These are phyloP conservation scores for Glossophaga mutica DNA, from an alignment of 2,797 vertebrate species.

Conservation along the genomic window DNA sequence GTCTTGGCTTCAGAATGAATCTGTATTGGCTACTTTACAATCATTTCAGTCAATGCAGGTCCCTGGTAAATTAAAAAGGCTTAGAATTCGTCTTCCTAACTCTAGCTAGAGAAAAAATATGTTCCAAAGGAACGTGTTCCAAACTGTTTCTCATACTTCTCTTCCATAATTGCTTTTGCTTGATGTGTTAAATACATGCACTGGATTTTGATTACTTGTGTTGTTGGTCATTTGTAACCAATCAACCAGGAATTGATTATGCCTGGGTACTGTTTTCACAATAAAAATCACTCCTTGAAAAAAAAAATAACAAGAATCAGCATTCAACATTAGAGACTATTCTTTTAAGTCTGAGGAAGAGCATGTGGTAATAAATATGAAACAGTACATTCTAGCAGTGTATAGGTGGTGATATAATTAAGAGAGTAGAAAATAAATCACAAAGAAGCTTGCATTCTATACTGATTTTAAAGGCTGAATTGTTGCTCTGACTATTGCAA, in stretches of 20 bases:
- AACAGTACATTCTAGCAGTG: neutral
- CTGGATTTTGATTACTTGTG: neutral
- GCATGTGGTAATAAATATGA: neutral
- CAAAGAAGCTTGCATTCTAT: neutral
- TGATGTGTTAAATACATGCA: neutral
- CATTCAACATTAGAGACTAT: neutral
- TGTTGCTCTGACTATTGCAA: neutral
- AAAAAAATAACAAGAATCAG: neutral
- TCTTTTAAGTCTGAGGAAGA: neutral
- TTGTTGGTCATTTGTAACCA: neutral
- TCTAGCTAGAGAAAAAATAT: neutral
- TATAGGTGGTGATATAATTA: neutral
- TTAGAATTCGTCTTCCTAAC: neutral
- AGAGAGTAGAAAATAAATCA: neutral
- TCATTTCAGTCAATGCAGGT: neutral
- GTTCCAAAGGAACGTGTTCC: neutral
- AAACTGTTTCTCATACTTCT: neutral
- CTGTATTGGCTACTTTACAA: neutral
- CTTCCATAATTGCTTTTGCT: neutral
- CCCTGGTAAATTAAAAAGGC: neutral
- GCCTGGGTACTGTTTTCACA: neutral
- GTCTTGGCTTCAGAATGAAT: neutral
- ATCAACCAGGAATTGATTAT: neutral
- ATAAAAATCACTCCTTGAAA: neutral
- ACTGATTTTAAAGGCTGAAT: neutral